Evolutionary conservation across 1,140 invertebrate genomes (phyloP).

Genomic region (Drosophila bocqueti): DNA sequence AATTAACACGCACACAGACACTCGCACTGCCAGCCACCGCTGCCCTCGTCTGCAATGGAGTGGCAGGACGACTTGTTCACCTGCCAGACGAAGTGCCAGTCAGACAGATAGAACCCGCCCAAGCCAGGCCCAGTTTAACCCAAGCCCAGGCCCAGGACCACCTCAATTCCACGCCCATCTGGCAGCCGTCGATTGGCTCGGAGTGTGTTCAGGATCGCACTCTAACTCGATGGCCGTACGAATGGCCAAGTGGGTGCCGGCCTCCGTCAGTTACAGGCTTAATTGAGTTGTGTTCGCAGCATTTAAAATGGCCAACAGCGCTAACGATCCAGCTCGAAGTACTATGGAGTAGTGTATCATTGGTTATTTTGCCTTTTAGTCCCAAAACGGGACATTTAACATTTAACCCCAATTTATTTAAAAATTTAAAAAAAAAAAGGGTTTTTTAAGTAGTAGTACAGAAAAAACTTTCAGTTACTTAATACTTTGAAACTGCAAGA

Average conservation of each 20-base stretch:
- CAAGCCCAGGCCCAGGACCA: neutral
- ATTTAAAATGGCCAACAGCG: slow-evolving; percentile 74
- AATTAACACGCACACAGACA: slow-evolving; percentile 73
- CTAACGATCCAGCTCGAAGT: slow-evolving; percentile 53
- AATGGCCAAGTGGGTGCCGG: slow-evolving; percentile 23
- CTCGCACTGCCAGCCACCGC: slow-evolving; percentile 3
- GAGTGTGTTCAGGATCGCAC: slow-evolving; percentile 30
- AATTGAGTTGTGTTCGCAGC: slow-evolving; percentile 79
- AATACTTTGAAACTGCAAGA: too few species aligned
- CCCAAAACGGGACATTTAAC: too few species aligned
- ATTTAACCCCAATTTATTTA: too few species aligned
- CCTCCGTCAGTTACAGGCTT: slow-evolving; percentile 54
- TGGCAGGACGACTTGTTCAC: slow-evolving; percentile 58
- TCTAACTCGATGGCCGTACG: slow-evolving; percentile 37
- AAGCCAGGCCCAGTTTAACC: slow-evolving; percentile 4
- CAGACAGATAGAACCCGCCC: slow-evolving; percentile 15
- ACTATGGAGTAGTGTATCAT: slow-evolving; percentile 18
- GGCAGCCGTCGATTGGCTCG: slow-evolving; percentile 60
- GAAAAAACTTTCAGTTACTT: neutral
- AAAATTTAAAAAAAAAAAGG: too few species aligned
- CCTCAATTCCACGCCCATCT: slow-evolving; percentile 22
- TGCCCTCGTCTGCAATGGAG: slow-evolving; percentile 33
- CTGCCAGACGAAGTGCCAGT: slow-evolving; percentile 39
- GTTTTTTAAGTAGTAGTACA: too few species aligned
- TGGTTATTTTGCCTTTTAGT: too few species aligned